These are phyloP conservation scores for Allobates femoralis DNA, from an alignment of 2,797 vertebrate species.

Conservation along the genomic window DNA sequence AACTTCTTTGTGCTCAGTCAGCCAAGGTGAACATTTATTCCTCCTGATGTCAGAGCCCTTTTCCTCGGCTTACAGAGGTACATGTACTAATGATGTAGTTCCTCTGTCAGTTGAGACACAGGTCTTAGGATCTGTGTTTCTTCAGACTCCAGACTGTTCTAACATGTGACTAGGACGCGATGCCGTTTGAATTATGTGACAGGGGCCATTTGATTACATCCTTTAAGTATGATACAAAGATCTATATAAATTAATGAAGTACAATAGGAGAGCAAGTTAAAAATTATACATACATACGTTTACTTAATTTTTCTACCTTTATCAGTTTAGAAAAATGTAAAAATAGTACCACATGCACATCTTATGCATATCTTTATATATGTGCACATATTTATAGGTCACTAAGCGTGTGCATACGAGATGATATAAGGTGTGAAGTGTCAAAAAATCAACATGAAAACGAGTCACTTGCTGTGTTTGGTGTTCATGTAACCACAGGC, in stretches of 20 bases:
- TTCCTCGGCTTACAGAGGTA: too few relatives aligned
- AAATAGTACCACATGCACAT: neutral
- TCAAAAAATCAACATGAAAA: conserved; percentile 27
- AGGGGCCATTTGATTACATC: too few relatives aligned
- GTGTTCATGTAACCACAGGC: conserved; percentile 5
- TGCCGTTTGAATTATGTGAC: too few relatives aligned
- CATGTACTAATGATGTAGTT: too few relatives aligned
- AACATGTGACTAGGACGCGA: too few relatives aligned
- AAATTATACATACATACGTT: neutral
- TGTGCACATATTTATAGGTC: neutral
- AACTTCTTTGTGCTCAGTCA: too few relatives aligned
- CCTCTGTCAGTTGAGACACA: too few relatives aligned
- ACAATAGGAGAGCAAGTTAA: neutral
- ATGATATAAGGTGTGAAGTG: conserved; percentile 30
- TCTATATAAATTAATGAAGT: neutral
- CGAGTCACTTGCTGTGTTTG: conserved; percentile 17
- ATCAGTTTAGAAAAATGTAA: neutral
- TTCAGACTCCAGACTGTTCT: too few relatives aligned
- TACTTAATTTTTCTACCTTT: neutral
- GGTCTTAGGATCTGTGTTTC: too few relatives aligned
- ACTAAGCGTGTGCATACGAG: neutral
- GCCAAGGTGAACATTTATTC: too few relatives aligned
- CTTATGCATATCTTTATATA: neutral
- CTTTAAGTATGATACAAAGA: neutral
- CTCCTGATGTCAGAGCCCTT: too few relatives aligned